Conservation (phyloP, 2,113 vertebrate genomes). For the Typhlomys cinereus region DNA sequence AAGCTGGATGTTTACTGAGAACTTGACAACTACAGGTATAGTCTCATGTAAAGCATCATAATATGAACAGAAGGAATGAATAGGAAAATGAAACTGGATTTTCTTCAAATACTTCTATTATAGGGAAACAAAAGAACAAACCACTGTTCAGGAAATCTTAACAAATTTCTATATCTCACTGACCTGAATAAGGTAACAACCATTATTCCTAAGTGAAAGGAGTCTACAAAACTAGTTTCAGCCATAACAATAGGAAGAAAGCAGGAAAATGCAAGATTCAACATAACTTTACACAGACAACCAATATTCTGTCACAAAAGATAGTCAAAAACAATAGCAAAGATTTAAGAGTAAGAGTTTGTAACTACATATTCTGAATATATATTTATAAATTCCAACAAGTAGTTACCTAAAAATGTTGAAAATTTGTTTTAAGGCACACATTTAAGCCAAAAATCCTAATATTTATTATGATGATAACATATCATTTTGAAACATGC, state of each 20-base stretch:
- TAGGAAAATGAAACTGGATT: neutral
- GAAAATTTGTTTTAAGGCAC: neutral
- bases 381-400: conserved; percentile 22
- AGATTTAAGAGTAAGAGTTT: neutral
- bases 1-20: neutral
- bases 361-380: neutral
- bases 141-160: neutral
- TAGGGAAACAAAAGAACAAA: neutral
- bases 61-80: neutral
- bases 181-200: neutral
- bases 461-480: conserved; percentile 7
- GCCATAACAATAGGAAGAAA: neutral
- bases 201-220: neutral
- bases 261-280: neutral
- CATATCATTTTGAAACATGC: neutral
- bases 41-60: neutral
- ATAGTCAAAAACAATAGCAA: neutral
- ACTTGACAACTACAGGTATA: neutral
- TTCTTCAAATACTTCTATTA: neutral
- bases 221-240: neutral
- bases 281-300: neutral
- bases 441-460: conserved; percentile 4
- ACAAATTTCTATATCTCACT: neutral
- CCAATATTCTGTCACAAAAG: neutral
- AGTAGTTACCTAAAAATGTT: neutral